Evolutionary conservation across 2,888 invertebrate species (phyloP), one percentile per base, ranked within the genome.

Genomic region (Drosophila anceps): DNA sequence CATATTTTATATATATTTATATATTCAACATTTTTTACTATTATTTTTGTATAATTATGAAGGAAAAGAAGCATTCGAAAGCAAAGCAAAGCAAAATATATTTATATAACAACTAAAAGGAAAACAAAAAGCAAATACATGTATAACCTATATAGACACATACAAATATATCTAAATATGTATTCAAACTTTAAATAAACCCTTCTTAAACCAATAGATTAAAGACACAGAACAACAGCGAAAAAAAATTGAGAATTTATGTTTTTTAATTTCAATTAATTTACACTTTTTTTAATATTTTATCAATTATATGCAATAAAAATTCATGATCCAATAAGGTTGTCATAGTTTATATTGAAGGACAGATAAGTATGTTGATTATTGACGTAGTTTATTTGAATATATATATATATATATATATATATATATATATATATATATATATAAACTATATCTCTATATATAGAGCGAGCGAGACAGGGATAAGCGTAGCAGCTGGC

Each of bases 141-240:
- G 75, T 46, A 79, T 50, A 50, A 31, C 58, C 62, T 55, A 79
- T 63, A 61, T 41, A 73, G 33, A 53, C 31, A 50, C 24, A 66
- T 12, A 50, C 51, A 57, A 29, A 41, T 29, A 55, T 55, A 54
- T 39, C 37, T 1, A 39, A 12, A 62, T 59, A 59, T 60, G 64
- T 80, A 80, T 80, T 69, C 69, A 69, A 75, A 62, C 39, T 61
- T 78, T 78, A 65, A 81, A 86, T 69, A 85, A 72, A 72, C 70
- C 54, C 50, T 82, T 79, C 31, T 82, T 86, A 73, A 60, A n/a
- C n/a, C 84, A 90, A 83, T 77, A 86, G 87, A 88, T 81, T 81
- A 58, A 53, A 68, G 0, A 18, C 41, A n/a, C 37, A 37, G n/a
- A n/a, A n/a, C n/a, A 41, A 59, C 64, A 58, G 10, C 61, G 57